Evolutionary conservation across 1,140 invertebrate genomes (phyloP).

Genomic region (Leptinotarsa texana): DNA sequence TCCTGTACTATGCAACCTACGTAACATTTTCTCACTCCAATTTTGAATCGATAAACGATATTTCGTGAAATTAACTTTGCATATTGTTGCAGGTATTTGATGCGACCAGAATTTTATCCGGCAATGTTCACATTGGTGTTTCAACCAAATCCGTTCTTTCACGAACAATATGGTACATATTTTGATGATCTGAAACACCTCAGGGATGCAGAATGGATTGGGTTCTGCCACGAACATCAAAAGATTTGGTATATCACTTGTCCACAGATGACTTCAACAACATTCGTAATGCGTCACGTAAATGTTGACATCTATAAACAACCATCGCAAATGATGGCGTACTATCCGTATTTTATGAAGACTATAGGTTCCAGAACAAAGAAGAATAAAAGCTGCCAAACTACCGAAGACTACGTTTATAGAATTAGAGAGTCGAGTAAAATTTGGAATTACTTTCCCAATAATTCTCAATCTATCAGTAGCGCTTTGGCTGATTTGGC

Average conservation of each 20-base stretch:
- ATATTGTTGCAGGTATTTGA: not conserved
- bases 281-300: slow-evolving; percentile 4
- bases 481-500: not conserved
- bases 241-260: slow-evolving; percentile 8
- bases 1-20: no score
- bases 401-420: not conserved
- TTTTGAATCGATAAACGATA: no score
- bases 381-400: not conserved
- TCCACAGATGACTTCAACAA: not conserved
- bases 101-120: slow-evolving; percentile 10
- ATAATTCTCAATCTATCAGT: not conserved
- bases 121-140: slow-evolving; percentile 7
- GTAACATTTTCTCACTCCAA: no score
- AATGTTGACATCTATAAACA: slow-evolving; percentile 4
- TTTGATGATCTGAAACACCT: not conserved
- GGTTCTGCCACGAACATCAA: not conserved
- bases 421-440: not conserved
- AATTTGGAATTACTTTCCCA: not conserved
- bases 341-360: not conserved
- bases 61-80: no score
- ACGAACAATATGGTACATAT: slow-evolving; percentile 9
- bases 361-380: not conserved
- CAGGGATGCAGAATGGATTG: not conserved
- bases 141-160: slow-evolving; percentile 7
- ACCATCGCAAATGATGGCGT: not conserved